Percentiles rank a stretch among this genome's conserved stretches.
phyloP scores from a whole-genome alignment of 2,797 vertebrate species.

The Pangasius sanitwongsei region DNA sequence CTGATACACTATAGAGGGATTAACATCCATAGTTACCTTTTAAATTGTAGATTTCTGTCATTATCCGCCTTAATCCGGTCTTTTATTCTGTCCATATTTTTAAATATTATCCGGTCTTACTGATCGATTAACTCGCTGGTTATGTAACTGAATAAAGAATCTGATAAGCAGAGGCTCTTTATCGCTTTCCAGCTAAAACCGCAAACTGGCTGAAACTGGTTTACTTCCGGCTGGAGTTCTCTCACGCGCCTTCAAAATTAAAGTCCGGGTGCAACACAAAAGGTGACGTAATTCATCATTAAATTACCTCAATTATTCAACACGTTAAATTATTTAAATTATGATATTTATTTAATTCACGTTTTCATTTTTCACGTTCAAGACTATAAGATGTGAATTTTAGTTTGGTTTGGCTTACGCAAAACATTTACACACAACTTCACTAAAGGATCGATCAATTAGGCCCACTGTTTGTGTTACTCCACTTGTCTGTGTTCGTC shows the following conservation, averaged over 20 bases:
- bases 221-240: neutral
- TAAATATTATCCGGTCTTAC: neutral
- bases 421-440: too few relatives aligned
- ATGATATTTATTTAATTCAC: neutral
- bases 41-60: conserved; percentile 70
- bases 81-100: conserved; percentile 70
- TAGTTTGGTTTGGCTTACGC: too few relatives aligned
- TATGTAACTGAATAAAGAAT: neutral
- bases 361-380: neutral
- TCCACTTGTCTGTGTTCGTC: too few relatives aligned
- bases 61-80: conserved; percentile 60
- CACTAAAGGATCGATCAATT: too few relatives aligned
- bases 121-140: neutral
- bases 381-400: too few relatives aligned
- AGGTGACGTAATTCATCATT: neutral
- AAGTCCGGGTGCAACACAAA: neutral
- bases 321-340: neutral
- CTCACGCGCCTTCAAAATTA: neutral
- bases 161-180: neutral
- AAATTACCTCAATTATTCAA: neutral
- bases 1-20: neutral
- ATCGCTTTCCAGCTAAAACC: neutral
- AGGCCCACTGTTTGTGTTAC: too few relatives aligned
- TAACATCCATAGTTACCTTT: conserved; percentile 67
- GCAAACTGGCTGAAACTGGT: conserved; percentile 41